Base-by-base conservation (phyloP, 2,888 invertebrate genomes). In the Allolobophora icterica region DNA sequence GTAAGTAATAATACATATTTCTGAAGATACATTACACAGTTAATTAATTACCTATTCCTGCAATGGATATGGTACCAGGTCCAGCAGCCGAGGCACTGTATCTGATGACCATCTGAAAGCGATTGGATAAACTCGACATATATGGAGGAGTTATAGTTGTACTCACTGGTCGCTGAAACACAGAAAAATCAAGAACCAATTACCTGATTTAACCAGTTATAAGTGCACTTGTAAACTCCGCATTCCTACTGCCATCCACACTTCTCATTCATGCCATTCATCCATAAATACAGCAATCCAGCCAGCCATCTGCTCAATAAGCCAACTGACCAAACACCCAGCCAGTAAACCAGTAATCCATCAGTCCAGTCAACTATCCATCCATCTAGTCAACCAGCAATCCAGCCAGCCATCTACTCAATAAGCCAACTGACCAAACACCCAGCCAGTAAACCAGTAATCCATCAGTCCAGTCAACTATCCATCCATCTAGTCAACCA, bases 101-200 rank as follows among this genome's bases (percentile, higher is more conserved):
- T 6, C 89, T n/a, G n/a, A 89, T 42, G 40, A 89, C 42, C 89
- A 42, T 52, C 42, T 89, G 89, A 52, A 17, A 89, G 11, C 13
- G 89, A 89, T 33, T n/a, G 40, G 45, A 19, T 2, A 45, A 89
- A 33, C 5, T 40, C 17, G 89, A 89, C 33, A 42, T 21, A 89
- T 24, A 45, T 6, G 89, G 89, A 33, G 89, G 89, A 24, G 89
- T 89, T 21, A 89, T 34, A 52, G 38, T 38, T 0, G 89, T 19
- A 30, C 89, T 89, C 8, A 42, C 89, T n/a, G 89, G 89, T 40
- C 89, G n/a, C 89, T 89, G 52, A 33, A 34, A 89, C 8, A 0
- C 24, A 89, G 89, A 45, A 87, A 71, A 35, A 24, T 24, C 87
- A 87, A 87, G 24, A 52, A 87, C 87, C 34, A 34, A 87, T 87